Percentiles rank a stretch among this genome's conserved stretches.
These are phyloP conservation scores for Thamnaconus septentrionalis DNA, from an alignment of 2,113 vertebrate species.

Conservation along the genomic window DNA sequence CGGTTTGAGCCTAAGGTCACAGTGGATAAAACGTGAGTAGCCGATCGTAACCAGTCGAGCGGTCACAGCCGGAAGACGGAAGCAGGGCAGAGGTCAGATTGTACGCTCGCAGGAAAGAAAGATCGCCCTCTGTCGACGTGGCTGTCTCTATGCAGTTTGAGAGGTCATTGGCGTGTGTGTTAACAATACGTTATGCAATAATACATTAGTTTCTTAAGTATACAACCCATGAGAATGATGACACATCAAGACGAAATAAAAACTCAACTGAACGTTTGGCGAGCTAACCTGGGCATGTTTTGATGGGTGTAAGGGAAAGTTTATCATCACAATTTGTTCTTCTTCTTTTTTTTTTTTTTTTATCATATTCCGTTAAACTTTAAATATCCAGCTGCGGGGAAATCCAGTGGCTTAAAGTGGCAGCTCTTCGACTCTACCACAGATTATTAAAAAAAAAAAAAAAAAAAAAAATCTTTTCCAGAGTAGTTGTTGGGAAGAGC, in stretches of 20 bases:
- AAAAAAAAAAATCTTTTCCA: background rate
- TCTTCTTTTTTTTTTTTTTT: too few relatives aligned
- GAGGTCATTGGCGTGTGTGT: background rate
- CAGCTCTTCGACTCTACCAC: too few relatives aligned
- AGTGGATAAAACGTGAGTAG: constrained; percentile 53
- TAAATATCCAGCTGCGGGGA: too few relatives aligned
- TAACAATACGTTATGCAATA: background rate
- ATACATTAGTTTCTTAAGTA: background rate
- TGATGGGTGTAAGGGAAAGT: too few relatives aligned
- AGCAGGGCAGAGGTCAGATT: constrained; percentile 33
- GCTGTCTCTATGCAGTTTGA: constrained; percentile 21
- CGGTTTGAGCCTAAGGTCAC: constrained; percentile 70
- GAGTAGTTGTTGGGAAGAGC: constrained; percentile 8
- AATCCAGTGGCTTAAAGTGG: too few relatives aligned
- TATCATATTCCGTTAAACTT: too few relatives aligned
- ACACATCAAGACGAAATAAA: too few relatives aligned
- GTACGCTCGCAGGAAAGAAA: background rate
- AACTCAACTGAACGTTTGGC: too few relatives aligned
- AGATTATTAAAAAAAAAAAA: too few relatives aligned
- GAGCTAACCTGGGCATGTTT: too few relatives aligned
- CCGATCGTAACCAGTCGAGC: constrained; percentile 31
- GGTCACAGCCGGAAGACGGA: constrained; percentile 34
- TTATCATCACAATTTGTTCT: too few relatives aligned
- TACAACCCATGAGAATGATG: background rate
- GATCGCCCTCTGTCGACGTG: constrained; percentile 49